Conservation (phyloP, 2,113 vertebrate species). For the Cichladusa arquata region DNA sequence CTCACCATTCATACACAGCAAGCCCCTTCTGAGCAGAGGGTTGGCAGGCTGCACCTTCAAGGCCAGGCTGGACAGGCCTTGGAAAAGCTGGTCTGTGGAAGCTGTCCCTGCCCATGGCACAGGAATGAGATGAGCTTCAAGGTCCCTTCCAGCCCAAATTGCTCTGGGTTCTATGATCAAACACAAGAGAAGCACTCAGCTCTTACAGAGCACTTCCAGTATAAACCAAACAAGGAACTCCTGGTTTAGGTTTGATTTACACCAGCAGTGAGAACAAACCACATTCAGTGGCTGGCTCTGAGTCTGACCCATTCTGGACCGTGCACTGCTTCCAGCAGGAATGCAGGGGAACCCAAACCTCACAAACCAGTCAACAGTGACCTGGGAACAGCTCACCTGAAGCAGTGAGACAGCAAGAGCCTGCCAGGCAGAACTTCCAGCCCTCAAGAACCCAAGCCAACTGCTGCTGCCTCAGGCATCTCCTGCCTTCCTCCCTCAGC, state of each 20-base stretch:
- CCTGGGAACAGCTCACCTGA: neutral
- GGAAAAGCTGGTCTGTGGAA: neutral
- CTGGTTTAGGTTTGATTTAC: neutral
- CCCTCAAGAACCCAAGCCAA: neutral
- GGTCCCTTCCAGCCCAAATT: neutral
- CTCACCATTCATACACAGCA: neutral
- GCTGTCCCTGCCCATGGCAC: neutral
- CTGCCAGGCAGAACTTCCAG: neutral
- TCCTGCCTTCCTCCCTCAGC: neutral
- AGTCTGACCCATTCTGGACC: rapidly evolving
- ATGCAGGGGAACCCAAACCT: neutral
- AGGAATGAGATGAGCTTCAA: neutral
- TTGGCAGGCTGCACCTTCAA: neutral
- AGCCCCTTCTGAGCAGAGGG: neutral
- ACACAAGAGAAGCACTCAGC: neutral
- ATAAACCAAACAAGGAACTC: neutral
- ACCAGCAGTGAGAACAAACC: neutral
- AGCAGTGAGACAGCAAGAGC: neutral
- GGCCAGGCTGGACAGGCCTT: neutral
- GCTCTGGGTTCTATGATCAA: neutral
- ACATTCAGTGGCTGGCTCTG: neutral
- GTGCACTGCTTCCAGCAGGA: neutral
- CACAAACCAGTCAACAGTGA: neutral
- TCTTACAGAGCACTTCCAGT: neutral
- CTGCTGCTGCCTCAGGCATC: neutral